Conservation (phyloP, 2,797 vertebrate genomes). For the Serranus cabrilla region DNA sequence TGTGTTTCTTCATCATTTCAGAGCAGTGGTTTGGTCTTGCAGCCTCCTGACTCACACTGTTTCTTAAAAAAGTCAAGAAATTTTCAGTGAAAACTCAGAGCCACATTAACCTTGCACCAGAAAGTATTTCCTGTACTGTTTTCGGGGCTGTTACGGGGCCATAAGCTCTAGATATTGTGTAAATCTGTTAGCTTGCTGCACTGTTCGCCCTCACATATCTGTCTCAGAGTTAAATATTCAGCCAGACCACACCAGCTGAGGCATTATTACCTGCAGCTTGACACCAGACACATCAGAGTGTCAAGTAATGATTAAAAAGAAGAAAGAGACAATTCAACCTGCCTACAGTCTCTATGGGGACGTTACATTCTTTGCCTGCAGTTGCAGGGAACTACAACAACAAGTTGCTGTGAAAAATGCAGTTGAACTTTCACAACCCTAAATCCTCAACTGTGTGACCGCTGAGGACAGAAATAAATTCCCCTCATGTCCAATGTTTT, state of each 20-base stretch:
- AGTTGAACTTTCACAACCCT: conserved; percentile 72
- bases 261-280: conserved; percentile 26
- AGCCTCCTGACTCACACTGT: not conserved
- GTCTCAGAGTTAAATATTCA: conserved; percentile 27
- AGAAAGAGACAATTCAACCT: conserved; percentile 32
- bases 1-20: conserved; percentile 42
- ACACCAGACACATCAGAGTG: conserved; percentile 20
- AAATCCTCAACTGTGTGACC: conserved; percentile 54
- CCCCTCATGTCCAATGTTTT: conserved; percentile 31
- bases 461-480: conserved; percentile 32
- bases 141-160: conserved; percentile 36
- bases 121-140: conserved; percentile 36
- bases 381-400: conserved; percentile 61
- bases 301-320: conserved; percentile 37
- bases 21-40: conserved; percentile 18
- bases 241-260: not conserved
- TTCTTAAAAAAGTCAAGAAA: conserved; percentile 1
- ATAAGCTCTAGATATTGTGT: not conserved
- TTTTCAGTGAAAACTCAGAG: conserved; percentile 23
- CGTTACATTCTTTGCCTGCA: conserved; percentile 69
- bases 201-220: conserved; percentile 15
- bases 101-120: not conserved
- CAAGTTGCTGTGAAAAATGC: conserved; percentile 49
- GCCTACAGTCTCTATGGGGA: conserved; percentile 28
- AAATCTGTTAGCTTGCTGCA: conserved; percentile 24